Evolutionary conservation across 2,113 vertebrate species (phyloP).

Genomic region (Cavia porcellus): DNA sequence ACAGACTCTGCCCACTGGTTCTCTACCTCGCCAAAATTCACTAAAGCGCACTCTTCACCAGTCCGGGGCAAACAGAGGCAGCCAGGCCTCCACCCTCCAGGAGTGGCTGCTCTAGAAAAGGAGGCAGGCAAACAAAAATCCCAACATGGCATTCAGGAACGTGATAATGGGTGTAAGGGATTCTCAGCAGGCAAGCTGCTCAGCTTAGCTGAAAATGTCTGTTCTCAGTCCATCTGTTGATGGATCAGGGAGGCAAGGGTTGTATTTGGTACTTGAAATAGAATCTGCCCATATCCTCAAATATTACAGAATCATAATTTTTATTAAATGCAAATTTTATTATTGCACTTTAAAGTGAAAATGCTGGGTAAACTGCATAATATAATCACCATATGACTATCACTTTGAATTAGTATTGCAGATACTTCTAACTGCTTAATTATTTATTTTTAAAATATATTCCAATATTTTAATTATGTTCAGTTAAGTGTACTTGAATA

Average conservation of each 20-base stretch:
- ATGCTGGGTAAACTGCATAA: conserved; percentile 77
- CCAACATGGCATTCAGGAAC: neutral
- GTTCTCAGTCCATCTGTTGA: conserved; percentile 76
- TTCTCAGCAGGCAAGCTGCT: conserved; percentile 57
- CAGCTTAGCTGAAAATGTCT: conserved; percentile 65
- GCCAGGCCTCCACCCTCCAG: neutral
- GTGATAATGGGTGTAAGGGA: neutral
- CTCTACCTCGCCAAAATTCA: neutral
- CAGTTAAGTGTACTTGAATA: conserved; percentile 85
- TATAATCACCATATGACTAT: conserved; percentile 82
- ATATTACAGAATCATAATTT: conserved; percentile 79
- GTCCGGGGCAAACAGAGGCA: neutral
- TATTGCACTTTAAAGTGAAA: conserved; percentile 79
- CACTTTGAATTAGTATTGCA: conserved; percentile 84
- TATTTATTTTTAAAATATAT: conserved; percentile 87
- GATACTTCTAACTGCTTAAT: conserved; percentile 85
- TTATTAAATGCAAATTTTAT: conserved; percentile 86
- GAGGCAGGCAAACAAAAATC: neutral
- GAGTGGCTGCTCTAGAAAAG: neutral
- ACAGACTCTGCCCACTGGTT: neutral
- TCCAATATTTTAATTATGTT: conserved; percentile 87
- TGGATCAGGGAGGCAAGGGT: conserved; percentile 68
- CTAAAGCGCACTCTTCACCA: neutral
- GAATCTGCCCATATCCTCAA: conserved; percentile 70
- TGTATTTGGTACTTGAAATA: conserved; percentile 74